Evolutionary conservation across 2,797 vertebrate genomes (phyloP), one percentile per base, ranked within the genome.

Genomic region (Danio albolineatus): DNA sequence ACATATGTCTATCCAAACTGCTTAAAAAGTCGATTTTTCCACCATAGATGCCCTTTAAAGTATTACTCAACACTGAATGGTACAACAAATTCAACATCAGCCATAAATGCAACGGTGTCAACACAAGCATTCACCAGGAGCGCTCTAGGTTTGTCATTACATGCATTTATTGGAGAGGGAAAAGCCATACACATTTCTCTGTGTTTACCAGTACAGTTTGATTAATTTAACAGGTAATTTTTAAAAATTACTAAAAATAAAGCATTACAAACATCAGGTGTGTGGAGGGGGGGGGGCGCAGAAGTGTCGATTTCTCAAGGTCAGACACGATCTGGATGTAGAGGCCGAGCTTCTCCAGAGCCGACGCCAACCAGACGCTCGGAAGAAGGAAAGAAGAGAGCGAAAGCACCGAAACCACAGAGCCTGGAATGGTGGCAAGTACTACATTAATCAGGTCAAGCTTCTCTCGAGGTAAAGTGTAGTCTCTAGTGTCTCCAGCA

Each of bases 151-250:
- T 90, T 87, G 83, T 92, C 87, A 91, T 93, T 91, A 94, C 93
- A 94, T 94, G 93, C 93, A 93, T 95, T 95, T 95, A 94, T 94
- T 95, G 89, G 88, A 93, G 89, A 86, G 84, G 78, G 84, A 75
- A 90, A 91, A 93, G 91, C 91, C 92, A 92, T 93, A 94, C 92
- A 94, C 91, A 88, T 91, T 87, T 92, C 87, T 90, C 88, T 94
- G 93, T 93, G 92, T 92, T 94, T 93, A 92, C 93, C 92, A 49
- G 59, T 74, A 61, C 90, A 92, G 90, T 91, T 75, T 84, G 91
- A 92, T 93, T 93, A 91, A 93, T 87, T 94, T 93, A 93, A 93
- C 92, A 93, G 91, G 91, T 92, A 85, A 90, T 89, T 80, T 80
- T 62, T 92, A 92, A 93, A 94, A 94, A 92, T 87, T 56, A 91